Evolutionary conservation across 2,797 vertebrate species (phyloP), one percentile per base, ranked within the genome.

Genomic region (Anniella stebbinsi): DNA sequence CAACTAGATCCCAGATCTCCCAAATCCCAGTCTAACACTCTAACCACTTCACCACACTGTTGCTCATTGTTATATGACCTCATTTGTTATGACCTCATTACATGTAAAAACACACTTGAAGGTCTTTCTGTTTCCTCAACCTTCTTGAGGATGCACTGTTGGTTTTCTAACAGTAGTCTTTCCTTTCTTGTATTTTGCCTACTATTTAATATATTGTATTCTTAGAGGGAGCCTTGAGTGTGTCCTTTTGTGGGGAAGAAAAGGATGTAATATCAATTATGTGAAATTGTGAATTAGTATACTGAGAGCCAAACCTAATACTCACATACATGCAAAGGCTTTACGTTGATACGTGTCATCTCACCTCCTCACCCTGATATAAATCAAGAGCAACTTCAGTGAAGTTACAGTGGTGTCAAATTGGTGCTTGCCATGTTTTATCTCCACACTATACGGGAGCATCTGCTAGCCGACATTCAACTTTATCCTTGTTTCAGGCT

Each of bases 401-500:
- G 38, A 83, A n/a, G 72, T 87, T 87, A 70, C 80, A 76, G 73
- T 48, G 8, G 48, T 78, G 80, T 83, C 80, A 90, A 78, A 77
- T 70, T 70, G 87, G 45, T 0, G 0, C 86, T 89, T 0, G 67
- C 76, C 80, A 80, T 91, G 93, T 88, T 94, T 94, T 92, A 75
- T 94, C 93, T 95, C 73, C 63, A 82, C 25, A 89, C n/a, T 77
- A 38, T 87, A 75, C 45, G 87, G 89, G 91, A 92, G 86, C 88
- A 93, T 92, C 93, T 93, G 87, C 82, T 76, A 82, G 93, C 82
- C 95, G 92, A 93, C 94, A 90, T 93, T 91, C 70, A 82, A 33
- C 80, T 77, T 33, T 86, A 60, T 93, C 90, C 83, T 87, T 87
- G 45, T 91, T 94, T 92, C 92, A 88, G 36, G 28, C 67, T 93